phyloP scores from a whole-genome alignment of 2,888 invertebrate species.

The Uropetala carovei region DNA sequence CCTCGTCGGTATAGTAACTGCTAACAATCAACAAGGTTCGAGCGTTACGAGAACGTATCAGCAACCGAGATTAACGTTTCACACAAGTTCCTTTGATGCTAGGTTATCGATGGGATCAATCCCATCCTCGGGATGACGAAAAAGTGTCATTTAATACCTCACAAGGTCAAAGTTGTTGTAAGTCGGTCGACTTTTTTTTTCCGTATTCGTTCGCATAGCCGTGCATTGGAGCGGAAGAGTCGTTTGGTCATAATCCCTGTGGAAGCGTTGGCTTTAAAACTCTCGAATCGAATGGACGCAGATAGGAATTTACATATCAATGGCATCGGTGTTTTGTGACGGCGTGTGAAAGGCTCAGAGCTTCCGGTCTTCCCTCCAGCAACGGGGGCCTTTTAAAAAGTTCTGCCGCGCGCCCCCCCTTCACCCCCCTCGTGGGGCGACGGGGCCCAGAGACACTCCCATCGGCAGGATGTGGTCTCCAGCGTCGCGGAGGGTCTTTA shows the following conservation, averaged over 20 bases:
- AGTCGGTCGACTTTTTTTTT: background rate
- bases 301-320: constrained; percentile 55
- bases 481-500: background rate
- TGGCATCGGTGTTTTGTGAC: constrained; percentile 38
- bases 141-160: background rate
- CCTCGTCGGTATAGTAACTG: background rate
- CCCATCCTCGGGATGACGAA: background rate
- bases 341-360: background rate
- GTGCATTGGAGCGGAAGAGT: background rate
- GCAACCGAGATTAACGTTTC: background rate
- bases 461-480: constrained; percentile 23
- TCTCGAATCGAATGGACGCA: constrained; percentile 44
- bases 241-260: background rate
- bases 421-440: background rate
- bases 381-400: background rate
- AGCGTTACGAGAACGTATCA: background rate
- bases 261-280: background rate
- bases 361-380: constrained; percentile 49
- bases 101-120: background rate
- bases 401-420: background rate
- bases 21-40: background rate
- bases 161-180: constrained; percentile 4
- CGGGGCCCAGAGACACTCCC: background rate
- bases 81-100: background rate
- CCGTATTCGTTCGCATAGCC: background rate